Evolutionary conservation across 1,140 invertebrate species (phyloP).

Genomic region (Temnothorax nylanderi): DNA sequence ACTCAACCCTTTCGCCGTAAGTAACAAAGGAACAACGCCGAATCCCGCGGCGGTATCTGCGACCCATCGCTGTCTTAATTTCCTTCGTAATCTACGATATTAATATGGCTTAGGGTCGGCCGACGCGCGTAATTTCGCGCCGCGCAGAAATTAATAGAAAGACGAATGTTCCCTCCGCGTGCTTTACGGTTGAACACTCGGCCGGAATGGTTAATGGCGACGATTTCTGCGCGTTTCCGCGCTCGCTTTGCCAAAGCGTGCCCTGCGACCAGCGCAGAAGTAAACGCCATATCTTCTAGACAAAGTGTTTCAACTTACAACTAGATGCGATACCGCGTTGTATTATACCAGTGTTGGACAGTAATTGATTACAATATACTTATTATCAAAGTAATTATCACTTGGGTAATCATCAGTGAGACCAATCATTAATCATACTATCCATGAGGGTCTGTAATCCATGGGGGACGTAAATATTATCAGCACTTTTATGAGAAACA

Average conservation of each 20-base stretch:
- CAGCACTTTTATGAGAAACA: not conserved
- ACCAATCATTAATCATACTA: not conserved
- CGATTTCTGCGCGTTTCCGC: constrained; percentile 38
- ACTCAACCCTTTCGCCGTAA: constrained; percentile 77
- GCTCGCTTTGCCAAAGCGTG: constrained; percentile 28
- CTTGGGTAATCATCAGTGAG: not conserved
- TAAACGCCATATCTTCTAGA: not conserved
- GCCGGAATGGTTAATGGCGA: constrained; percentile 59
- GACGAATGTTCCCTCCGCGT: constrained; percentile 65
- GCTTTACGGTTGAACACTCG: constrained; percentile 52
- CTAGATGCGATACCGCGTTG: not conserved
- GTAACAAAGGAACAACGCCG: constrained; percentile 71
- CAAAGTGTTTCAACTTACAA: not conserved
- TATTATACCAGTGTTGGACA: not conserved
- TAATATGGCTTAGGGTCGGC: constrained; percentile 82
- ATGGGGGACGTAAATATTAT: not conserved
- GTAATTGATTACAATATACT: not conserved
- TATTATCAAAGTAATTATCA: not conserved
- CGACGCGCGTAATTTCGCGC: constrained; percentile 72
- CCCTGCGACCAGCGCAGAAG: constrained; percentile 4
- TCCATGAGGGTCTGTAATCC: too few relatives aligned
- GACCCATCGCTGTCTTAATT: constrained; percentile 79
- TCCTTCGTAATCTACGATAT: constrained; percentile 82
- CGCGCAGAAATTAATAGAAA: constrained; percentile 74
- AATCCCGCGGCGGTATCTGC: constrained; percentile 62